These are phyloP conservation scores for Isichthys henryi DNA, from an alignment of 2,113 vertebrate species.

Conservation along the genomic window DNA sequence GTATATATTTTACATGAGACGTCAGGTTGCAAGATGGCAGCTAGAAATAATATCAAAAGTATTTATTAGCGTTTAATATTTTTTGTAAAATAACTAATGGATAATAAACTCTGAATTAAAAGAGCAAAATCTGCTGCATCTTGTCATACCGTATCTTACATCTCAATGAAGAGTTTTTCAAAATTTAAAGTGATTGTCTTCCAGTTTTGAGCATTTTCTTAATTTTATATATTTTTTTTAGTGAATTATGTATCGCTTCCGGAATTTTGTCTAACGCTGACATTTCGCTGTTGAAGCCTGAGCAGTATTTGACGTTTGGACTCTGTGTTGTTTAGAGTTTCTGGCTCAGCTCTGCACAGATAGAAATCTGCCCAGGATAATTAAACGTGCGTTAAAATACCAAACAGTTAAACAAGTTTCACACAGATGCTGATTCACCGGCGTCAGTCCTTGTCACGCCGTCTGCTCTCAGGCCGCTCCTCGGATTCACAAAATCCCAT, in stretches of 20 bases:
- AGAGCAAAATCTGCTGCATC: background rate
- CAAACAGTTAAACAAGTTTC: background rate
- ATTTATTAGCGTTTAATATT: background rate
- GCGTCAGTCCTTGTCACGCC: conserved; percentile 20
- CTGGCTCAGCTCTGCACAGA: background rate
- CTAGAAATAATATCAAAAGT: background rate
- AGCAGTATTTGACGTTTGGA: background rate
- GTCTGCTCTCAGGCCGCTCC: background rate
- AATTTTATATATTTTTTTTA: background rate
- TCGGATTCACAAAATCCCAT: background rate
- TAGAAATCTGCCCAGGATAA: background rate
- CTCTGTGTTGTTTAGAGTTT: background rate
- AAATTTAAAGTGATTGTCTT: background rate
- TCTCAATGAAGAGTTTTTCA: background rate
- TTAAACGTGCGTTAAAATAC: background rate
- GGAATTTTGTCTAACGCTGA: background rate
- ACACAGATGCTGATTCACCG: background rate
- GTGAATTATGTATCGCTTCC: background rate
- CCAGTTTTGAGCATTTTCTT: background rate
- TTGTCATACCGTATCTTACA: background rate
- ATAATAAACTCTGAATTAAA: background rate
- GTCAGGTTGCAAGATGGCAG: background rate
- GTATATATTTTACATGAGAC: background rate
- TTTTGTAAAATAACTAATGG: background rate
- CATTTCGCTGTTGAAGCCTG: background rate